These are phyloP conservation scores for Propithecus perrieri DNA, from an alignment of 2,797 vertebrate species.

Conservation along the genomic window DNA sequence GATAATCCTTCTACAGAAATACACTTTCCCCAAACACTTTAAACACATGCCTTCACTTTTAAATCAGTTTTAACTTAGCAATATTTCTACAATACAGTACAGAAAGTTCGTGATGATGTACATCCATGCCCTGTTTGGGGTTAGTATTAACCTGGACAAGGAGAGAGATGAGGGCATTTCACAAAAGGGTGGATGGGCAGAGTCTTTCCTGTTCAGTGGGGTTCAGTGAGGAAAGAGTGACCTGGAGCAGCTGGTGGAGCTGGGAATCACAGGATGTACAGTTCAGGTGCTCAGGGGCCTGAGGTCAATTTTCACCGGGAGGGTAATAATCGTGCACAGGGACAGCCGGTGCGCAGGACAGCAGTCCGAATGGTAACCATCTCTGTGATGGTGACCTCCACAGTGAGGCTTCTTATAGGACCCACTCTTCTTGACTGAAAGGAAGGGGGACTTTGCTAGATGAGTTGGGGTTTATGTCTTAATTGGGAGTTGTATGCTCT, in stretches of 20 bases:
- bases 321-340: neutral
- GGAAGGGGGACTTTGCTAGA: neutral
- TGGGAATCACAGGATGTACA: neutral
- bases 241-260: neutral
- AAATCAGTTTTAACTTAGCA: slow-evolving; percentile 32
- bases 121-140: neutral
- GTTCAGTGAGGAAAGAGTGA: neutral
- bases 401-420: neutral
- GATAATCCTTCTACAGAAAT: neutral
- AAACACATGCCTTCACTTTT: slow-evolving; percentile 35
- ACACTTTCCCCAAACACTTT: neutral
- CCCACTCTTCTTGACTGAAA: neutral
- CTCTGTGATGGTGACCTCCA: neutral
- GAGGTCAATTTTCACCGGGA: neutral
- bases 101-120: neutral
- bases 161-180: neutral
- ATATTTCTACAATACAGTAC: neutral
- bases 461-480: neutral
- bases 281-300: neutral
- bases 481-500: neutral
- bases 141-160: neutral
- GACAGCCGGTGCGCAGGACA: neutral
- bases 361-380: neutral
- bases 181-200: neutral
- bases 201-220: neutral